Conservation (phyloP, 2,113 vertebrate genomes). For the Chamaea fasciata region DNA sequence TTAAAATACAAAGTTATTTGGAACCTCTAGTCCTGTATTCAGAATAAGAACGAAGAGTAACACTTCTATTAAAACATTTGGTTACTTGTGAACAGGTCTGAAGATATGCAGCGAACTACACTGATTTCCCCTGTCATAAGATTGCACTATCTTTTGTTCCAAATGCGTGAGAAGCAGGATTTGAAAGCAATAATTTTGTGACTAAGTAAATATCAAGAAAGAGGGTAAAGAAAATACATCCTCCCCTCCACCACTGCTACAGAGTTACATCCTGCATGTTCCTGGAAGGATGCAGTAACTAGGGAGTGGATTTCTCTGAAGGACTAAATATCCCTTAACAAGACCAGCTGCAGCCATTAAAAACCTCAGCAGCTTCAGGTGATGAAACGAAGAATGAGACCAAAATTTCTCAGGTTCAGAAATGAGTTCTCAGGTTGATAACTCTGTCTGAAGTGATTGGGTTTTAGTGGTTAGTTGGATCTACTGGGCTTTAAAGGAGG, state of each 20-base stretch:
- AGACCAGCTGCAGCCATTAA: neutral
- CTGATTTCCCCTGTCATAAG: neutral
- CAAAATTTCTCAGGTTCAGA: neutral
- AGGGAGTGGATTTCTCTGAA: neutral
- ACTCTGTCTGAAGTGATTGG: neutral
- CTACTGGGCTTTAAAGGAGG: neutral
- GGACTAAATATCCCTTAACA: neutral
- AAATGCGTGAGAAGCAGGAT: neutral
- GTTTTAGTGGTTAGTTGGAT: neutral
- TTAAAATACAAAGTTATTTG: neutral
- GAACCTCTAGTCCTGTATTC: neutral
- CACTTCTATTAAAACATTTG: neutral
- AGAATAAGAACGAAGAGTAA: neutral
- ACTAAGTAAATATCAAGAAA: neutral
- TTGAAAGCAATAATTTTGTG: neutral
- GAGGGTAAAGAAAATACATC: neutral
- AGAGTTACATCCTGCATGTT: neutral
- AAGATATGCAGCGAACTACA: neutral
- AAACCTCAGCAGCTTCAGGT: neutral
- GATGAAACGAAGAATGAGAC: neutral
- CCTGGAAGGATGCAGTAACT: neutral
- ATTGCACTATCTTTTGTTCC: neutral
- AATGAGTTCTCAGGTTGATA: neutral
- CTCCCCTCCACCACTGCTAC: neutral
- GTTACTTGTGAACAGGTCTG: neutral